Evolutionary conservation across 2,113 vertebrate species (phyloP).

Genomic region (Chaetorhynchus papuensis): DNA sequence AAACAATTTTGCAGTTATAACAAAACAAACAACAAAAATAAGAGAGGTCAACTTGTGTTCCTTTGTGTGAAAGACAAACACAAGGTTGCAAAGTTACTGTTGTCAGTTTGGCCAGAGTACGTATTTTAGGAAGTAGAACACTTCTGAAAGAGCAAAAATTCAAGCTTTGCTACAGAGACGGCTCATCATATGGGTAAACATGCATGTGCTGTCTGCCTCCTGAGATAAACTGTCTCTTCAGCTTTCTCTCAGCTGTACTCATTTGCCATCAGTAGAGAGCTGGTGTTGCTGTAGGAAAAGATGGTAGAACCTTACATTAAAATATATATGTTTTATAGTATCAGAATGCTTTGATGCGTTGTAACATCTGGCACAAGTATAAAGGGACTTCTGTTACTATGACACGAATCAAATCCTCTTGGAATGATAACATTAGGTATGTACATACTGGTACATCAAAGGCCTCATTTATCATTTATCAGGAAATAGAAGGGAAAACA

Average conservation of each 20-base stretch:
- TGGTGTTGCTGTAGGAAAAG: not conserved
- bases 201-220: not conserved
- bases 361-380: not conserved
- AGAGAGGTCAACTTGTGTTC: not conserved
- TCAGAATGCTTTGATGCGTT: not conserved
- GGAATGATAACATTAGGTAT: not conserved
- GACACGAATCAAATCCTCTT: not conserved
- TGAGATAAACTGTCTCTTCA: not conserved
- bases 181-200: not conserved
- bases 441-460: not conserved
- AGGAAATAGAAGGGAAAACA: not conserved
- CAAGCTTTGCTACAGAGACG: not conserved
- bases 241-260: not conserved
- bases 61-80: not conserved
- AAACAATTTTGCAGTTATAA: not conserved
- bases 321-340: not conserved
- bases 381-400: not conserved
- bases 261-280: not conserved
- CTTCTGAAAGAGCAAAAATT: not conserved
- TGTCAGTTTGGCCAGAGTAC: not conserved
- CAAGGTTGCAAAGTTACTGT: not conserved
- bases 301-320: not conserved
- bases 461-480: slow-evolving; percentile 11
- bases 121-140: not conserved
- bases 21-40: not conserved